phyloP scores from a whole-genome alignment of 2,113 vertebrate genomes.

The Heptranchias perlo region DNA sequence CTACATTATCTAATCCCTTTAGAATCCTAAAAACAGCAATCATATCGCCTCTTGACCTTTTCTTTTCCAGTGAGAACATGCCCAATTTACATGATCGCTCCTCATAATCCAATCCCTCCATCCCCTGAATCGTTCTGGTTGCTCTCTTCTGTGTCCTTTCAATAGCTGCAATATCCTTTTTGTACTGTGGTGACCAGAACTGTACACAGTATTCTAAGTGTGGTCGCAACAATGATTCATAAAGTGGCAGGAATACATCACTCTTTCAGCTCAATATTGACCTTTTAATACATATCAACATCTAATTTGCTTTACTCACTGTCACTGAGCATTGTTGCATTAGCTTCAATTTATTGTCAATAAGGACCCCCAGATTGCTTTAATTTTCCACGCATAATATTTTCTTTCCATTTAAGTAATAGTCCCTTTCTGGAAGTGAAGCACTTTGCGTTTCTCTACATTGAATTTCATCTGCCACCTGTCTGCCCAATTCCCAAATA shows the following conservation, averaged over 20 bases:
- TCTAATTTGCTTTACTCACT: neutral
- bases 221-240: neutral
- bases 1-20: neutral
- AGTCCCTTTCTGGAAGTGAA: neutral
- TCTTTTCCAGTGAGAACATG: neutral
- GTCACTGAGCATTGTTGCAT: neutral
- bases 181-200: neutral
- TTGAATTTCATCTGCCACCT: neutral
- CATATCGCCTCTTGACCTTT: neutral
- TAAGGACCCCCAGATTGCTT: neutral
- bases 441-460: neutral
- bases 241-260: neutral
- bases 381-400: neutral
- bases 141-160: neutral
- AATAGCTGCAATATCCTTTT: neutral
- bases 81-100: neutral
- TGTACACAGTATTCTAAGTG: neutral
- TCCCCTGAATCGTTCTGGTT: neutral
- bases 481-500: neutral
- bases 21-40: neutral
- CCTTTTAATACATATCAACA: neutral
- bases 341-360: neutral
- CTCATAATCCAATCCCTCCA: neutral
- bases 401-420: neutral
- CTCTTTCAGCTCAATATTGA: neutral